These are phyloP conservation scores for Brachirus orientalis DNA, from an alignment of 2,113 vertebrate species.

Conservation along the genomic window DNA sequence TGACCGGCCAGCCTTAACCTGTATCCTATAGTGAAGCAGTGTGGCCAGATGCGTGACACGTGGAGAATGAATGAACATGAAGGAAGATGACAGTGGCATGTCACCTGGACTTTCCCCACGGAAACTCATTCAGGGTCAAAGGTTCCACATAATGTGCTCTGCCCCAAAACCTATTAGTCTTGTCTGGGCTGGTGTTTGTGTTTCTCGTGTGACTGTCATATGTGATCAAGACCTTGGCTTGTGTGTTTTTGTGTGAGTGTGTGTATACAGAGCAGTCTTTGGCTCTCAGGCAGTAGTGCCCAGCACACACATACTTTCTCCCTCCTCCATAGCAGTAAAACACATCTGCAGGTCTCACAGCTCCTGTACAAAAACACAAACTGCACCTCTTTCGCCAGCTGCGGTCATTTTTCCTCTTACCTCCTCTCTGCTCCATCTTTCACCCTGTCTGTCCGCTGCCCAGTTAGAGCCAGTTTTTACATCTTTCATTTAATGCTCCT, in stretches of 20 bases:
- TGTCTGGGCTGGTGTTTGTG: conserved; percentile 43
- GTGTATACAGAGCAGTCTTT: conserved; percentile 16
- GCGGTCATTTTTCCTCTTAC: conserved; percentile 50
- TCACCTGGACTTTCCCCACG: conserved; percentile 37
- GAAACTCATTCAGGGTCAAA: conserved; percentile 44
- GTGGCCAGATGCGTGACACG: conserved; percentile 42
- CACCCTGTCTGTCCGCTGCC: neutral
- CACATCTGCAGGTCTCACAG: conserved; percentile 49
- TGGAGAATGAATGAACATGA: conserved; percentile 6
- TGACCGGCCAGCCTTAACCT: conserved; percentile 62
- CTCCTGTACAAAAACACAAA: conserved; percentile 44
- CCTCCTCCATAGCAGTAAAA: conserved; percentile 40
- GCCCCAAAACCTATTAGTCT: conserved; percentile 37
- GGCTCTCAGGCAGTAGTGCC: conserved; percentile 3
- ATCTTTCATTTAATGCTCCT: conserved; percentile 19
- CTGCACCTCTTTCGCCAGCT: conserved; percentile 45
- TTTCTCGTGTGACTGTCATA: conserved; percentile 37
- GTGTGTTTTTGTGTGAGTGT: conserved; percentile 37
- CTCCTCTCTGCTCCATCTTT: conserved; percentile 39
- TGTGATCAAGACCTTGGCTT: conserved; percentile 35
- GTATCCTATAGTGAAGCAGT: conserved; percentile 5
- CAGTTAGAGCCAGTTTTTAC: neutral
- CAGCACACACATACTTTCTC: conserved; percentile 4
- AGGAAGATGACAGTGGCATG: conserved; percentile 15
- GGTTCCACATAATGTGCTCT: conserved; percentile 11